A percentile compares a stretch with the other conserved stretches of the same genome.
Conservation (phyloP, 2,113 vertebrate species). For the Equus quagga region DNA sequence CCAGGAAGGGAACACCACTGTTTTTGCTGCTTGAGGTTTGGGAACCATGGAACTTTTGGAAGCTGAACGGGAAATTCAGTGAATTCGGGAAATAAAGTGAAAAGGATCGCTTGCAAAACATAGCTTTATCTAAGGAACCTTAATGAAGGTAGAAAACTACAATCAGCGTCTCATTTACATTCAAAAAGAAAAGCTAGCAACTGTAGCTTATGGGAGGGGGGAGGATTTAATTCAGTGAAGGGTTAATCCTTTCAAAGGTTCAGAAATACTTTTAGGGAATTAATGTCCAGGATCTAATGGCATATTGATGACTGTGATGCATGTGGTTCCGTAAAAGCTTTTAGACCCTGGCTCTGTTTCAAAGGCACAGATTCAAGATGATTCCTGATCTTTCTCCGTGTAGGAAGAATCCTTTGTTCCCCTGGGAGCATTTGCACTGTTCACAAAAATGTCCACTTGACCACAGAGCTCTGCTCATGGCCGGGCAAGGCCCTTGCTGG, state of each 20-base stretch:
- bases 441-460: slow-evolving; percentile 66
- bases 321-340: slow-evolving; percentile 83
- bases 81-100: not conserved
- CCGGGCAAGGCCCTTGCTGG: not conserved
- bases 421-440: not conserved
- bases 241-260: slow-evolving; percentile 80
- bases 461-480: not conserved
- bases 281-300: slow-evolving; percentile 75
- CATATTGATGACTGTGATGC: slow-evolving; percentile 82
- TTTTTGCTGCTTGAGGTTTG: not conserved
- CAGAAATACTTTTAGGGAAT: slow-evolving; percentile 71
- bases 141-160: not conserved
- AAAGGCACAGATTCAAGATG: slow-evolving; percentile 81
- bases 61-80: not conserved
- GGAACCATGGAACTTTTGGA: not conserved
- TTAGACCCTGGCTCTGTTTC: slow-evolving; percentile 85
- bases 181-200: not conserved
- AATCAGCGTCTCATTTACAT: slow-evolving; percentile 8
- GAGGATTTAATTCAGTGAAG: not conserved
- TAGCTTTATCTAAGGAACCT: slow-evolving; percentile 21
- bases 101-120: not conserved
- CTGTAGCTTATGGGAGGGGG: not conserved
- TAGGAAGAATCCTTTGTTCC: slow-evolving; percentile 69
- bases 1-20: not conserved
- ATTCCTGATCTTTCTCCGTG: slow-evolving; percentile 73